Evolutionary conservation across 2,113 vertebrate species (phyloP).

Genomic region (Oreochromis spilurus): DNA sequence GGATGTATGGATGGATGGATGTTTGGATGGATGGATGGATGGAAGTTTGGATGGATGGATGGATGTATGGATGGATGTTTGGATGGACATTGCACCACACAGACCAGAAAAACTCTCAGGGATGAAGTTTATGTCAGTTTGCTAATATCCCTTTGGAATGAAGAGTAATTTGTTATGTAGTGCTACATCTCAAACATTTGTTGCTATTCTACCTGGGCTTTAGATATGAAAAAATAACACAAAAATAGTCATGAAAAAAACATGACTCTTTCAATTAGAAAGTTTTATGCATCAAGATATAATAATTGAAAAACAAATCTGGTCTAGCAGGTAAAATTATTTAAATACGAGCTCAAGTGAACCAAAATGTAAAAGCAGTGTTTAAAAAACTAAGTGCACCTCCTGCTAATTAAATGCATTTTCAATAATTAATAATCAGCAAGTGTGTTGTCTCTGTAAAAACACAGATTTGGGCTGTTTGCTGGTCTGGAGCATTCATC

Average conservation of each 20-base stretch:
- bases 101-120: not conserved
- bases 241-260: not conserved
- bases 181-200: not conserved
- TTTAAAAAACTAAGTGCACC: not conserved
- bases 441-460: not conserved
- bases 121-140: not conserved
- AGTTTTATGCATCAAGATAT: not conserved
- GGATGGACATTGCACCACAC: not conserved
- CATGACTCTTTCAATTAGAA: not conserved
- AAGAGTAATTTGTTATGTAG: not conserved
- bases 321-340: not conserved
- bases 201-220: not conserved
- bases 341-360: not conserved
- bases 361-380: not conserved
- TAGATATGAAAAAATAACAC: not conserved
- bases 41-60: too few relatives aligned
- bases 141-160: not conserved
- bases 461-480: not conserved
- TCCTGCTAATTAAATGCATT: not conserved
- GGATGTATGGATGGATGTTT: too few relatives aligned
- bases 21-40: rapidly evolving
- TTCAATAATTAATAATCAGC: not conserved
- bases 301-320: not conserved
- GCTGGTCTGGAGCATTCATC: not conserved
- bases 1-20: not conserved